phyloP scores from a whole-genome alignment of 2,113 vertebrate genomes.

The Diglossa brunneiventris region DNA sequence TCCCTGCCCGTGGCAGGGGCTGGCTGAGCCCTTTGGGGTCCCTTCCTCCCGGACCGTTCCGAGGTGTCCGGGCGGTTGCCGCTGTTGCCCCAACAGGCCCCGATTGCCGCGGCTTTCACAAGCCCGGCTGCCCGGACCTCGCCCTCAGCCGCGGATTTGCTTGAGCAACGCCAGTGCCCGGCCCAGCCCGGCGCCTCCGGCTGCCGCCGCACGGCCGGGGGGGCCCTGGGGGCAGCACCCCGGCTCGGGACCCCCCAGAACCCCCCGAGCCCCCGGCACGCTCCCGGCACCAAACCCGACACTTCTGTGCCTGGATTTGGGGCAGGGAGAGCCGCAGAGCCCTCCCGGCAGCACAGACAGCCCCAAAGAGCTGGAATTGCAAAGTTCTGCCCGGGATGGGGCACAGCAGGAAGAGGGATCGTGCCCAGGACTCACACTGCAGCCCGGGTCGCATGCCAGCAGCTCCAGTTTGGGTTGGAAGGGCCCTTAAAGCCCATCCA shows the following conservation, averaged over 20 bases:
- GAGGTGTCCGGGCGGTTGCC: not conserved
- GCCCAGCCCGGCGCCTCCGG: not conserved
- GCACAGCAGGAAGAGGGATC: not conserved
- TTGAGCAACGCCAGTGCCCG: not conserved
- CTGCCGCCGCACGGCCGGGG: not conserved
- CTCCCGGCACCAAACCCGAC: accelerated
- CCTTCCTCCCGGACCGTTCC: not conserved
- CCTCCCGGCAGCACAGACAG: not conserved
- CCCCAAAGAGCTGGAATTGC: not conserved
- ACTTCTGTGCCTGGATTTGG: accelerated
- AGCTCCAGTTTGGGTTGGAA: not conserved
- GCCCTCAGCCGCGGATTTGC: not conserved
- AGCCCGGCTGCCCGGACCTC: not conserved
- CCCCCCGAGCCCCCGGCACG: accelerated
- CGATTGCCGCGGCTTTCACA: not conserved
- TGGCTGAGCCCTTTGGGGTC: not conserved
- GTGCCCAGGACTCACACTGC: accelerated
- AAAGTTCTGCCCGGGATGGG: not conserved
- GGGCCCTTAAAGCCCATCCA: not conserved
- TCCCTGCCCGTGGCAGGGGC: too few species aligned
- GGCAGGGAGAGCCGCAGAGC: not conserved
- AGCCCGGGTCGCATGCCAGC: not conserved
- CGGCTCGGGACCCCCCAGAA: accelerated
- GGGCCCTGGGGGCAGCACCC: not conserved
- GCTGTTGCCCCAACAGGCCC: slow-evolving; percentile 6